Evolutionary conservation across 2,888 invertebrate species (phyloP), one percentile per base, ranked within the genome.

Genomic region (Perithous albicinctus): DNA sequence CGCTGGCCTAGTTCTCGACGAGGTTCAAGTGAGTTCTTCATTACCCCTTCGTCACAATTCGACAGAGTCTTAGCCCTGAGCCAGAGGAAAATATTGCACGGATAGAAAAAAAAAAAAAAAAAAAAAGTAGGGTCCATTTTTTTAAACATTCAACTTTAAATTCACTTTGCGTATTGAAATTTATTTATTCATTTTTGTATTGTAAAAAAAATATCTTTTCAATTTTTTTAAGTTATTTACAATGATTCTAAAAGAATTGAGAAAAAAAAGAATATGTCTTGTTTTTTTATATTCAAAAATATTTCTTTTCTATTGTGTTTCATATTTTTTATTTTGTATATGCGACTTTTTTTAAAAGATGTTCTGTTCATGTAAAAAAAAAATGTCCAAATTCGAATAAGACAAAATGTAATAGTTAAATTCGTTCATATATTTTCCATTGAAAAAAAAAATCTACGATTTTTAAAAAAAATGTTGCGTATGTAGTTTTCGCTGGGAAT

Each of bases 1-100:
- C 82, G 96, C 97, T 80, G 97, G 97, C 70, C 93, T 96, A 81
- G 96, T 96, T 51, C 93, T 97, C 78, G 96, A 96, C 91, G 93
- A 94, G 86, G 96, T 96, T 84, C 96, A 96, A 94, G 96, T 95
- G 92, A 88, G 90, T 80, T 66, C 59, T 41, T 56, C 35, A 8
- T 10, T 35, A 6, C 12, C 29, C n/a, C 10, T 38, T n/a, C n/a
- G n/a, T 56, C 12, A 32, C 56, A 56, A 56, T 56, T 56, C n/a
- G 56, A 32, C 56, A 23, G 15, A n/a, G n/a, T n/a, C n/a, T n/a
- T n/a, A 29, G 5, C 5, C 29, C 29, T 12, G 23, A 23, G 51
- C 8, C 51, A 0, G 51, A 20, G 51, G 23, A 23, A 23, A 23
- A 51, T 23, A 51, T 51, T 51, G 23, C 23, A 12, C 23, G 4